Base-by-base conservation (phyloP, 1,140 invertebrate genomes). In the Neoseiulus cucumeris region DNA sequence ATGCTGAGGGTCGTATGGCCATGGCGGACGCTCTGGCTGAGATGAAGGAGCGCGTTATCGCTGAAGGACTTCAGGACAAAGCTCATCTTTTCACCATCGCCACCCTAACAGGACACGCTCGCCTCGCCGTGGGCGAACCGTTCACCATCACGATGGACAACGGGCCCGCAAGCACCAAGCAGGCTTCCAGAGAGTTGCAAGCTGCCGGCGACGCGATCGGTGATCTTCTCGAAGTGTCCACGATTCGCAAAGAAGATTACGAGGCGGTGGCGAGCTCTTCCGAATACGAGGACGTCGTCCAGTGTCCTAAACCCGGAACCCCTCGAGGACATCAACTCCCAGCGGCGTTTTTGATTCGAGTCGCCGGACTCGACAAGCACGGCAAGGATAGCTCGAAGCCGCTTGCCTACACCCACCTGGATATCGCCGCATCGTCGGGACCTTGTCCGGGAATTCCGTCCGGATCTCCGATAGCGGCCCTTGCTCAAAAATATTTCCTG, bases 31-130 rank as follows among this genome's bases (percentile, higher is more conserved):
- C 88, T 4, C 78, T 98, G 5, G 93, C 85, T 72, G 68, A 74
- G 28, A 73, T 76, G 66, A 79, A 79, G 68, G 80, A 82, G 74
- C 80, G 80, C 72, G 80, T 86, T 65, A 76, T 84, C 12, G 84
- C 59, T 75, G 79, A 78, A 17, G 29, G 74, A 12, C 70, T 87
- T 72, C 78, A 80, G 65, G 72, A 76, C 0, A 83, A 86, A 72
- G 89, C 92, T 1, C 86, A 94, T 77, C 77, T 98, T 20, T 89
- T 92, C 70, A 98, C 93, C 0, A 84, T 97, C 71, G 93, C 94
- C 17, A 98, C 94, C 1, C 76, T 98, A 45, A 97, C 93, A 20
- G 88, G 89, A 0, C 91, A 95, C 74, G 89, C 89, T 7, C 78
- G 78, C 64, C 74, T 85, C 0, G 82, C 87, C 9, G 84, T 85